Base-by-base conservation (phyloP, 2,113 vertebrate genomes). In the Balaeniceps rex region DNA sequence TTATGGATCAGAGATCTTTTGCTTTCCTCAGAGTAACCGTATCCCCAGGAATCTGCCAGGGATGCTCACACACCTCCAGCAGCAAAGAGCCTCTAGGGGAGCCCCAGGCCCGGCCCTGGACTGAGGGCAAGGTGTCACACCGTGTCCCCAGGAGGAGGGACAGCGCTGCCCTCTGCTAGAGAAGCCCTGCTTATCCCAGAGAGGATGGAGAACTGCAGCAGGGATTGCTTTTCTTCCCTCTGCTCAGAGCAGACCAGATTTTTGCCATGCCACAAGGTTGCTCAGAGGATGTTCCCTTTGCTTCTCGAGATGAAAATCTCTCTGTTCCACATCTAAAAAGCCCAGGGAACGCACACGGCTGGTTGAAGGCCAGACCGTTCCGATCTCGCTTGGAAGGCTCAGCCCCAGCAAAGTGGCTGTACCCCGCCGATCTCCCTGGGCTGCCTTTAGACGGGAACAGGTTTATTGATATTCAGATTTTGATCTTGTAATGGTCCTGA, bases 111-210 rank as follows among this genome's bases (percentile, higher is more conserved):
- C 58, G 58, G 52, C 19, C 60, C 54, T 21, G 36, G 34, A 10
- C 47, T 6, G 31, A 28, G 11, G 0, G 4, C 17, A 24, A 54
- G 22, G 28, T 33, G n/a, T 22, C 70, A 44, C 0, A 0, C 24
- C 3, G 1, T 10, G 60, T 26, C n/a, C 18, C 44, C n/a, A 16
- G 31, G 11, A 49, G 19, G 7, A 54, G 24, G 29, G 38, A 28
- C 54, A 49, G 38, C 2, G 0, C 42, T 54, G 57, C 8, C 40
- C 40, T 71, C 21, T 47, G 29, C 57, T 29, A 25, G 38, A 71
- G 42, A 34, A 68, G 60, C 25, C 25, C 14, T n/a, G 54, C 19
- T 78, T 72, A 72, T 51, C 65, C 34, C 60, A 31, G 60, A 9
- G 36, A 25, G 66, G 49, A 57, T 1, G 0, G 12, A 23, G 55